These are phyloP conservation scores for Lycopodina hypogea DNA, from an alignment of 37 sponge, comb jelly and placozoan genomes.

Conservation along the genomic window DNA sequence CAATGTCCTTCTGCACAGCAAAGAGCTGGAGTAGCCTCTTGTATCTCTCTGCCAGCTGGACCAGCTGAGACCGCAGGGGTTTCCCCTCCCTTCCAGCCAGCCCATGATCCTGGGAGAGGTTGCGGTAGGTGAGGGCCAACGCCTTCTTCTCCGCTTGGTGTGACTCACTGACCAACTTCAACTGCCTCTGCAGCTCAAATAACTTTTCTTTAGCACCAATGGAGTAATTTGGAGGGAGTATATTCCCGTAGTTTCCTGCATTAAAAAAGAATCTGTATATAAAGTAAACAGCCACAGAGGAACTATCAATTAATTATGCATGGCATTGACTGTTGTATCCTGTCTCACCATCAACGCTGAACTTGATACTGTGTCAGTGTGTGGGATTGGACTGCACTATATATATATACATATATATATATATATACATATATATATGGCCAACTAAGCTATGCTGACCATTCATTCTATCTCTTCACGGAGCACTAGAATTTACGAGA, in stretches of 20 bases:
- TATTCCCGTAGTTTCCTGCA: slow-evolving; percentile 4
- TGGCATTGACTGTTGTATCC: no score
- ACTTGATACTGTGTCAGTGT: no score
- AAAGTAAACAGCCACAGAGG: no score
- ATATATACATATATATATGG: no score
- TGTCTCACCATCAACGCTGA: no score
- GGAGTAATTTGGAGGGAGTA: not conserved
- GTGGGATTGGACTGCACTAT: no score
- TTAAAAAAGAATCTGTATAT: not conserved
- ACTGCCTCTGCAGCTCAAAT: slow-evolving; percentile 5
- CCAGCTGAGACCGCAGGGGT: slow-evolving; percentile 19
- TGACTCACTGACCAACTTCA: slow-evolving; percentile 11
- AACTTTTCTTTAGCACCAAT: not conserved
- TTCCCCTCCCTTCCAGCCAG: not conserved
- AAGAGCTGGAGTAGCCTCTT: slow-evolving; percentile 43
- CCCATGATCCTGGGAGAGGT: slow-evolving; percentile 12
- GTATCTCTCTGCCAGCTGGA: slow-evolving; percentile 20
- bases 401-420: no score
- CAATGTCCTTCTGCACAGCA: slow-evolving; percentile 47
- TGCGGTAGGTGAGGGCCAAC: slow-evolving; percentile 4
- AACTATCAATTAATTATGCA: no score
- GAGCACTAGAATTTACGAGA: no score
- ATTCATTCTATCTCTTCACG: no score
- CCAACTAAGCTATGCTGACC: no score
- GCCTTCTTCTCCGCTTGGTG: slow-evolving; percentile 44